Evolutionary conservation across 23 tunicate species (phyloP).

Genomic region (Halocynthia roretzi): DNA sequence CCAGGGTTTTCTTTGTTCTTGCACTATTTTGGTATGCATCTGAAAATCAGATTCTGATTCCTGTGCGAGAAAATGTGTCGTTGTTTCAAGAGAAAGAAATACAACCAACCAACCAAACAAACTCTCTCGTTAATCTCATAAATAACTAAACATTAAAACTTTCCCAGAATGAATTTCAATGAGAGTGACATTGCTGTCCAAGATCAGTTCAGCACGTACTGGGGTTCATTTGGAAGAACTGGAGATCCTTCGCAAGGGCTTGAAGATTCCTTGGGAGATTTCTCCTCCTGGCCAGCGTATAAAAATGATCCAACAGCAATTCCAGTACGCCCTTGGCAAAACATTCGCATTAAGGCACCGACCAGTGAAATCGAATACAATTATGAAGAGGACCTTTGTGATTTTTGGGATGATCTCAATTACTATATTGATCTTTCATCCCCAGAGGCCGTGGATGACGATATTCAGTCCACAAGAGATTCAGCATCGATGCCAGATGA

Average conservation of each 20-base stretch:
- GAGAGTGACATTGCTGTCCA: constrained; percentile 19
- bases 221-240: constrained; percentile 61
- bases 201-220: constrained; percentile 61
- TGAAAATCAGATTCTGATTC: no score
- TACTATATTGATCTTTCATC: constrained; percentile 43
- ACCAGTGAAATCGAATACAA: constrained; percentile 18
- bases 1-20: no score
- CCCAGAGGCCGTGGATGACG: background rate
- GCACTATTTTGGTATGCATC: no score
- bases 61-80: no score
- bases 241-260: constrained; percentile 52
- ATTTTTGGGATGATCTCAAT: constrained; percentile 58
- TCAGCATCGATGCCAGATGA: no score
- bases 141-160: no score
- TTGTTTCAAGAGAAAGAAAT: no score
- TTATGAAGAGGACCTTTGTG: constrained; percentile 47
- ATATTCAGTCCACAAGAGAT: no score
- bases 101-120: no score
- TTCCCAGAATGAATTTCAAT: no score
- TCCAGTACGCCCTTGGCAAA: constrained; percentile 23
- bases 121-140: no score
- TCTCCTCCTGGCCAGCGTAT: constrained; percentile 49
- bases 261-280: constrained; percentile 30
- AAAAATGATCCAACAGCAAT: constrained; percentile 7
- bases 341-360: constrained; percentile 39